phyloP scores from a whole-genome alignment of 2,113 vertebrate species.

The Scomber colias region DNA sequence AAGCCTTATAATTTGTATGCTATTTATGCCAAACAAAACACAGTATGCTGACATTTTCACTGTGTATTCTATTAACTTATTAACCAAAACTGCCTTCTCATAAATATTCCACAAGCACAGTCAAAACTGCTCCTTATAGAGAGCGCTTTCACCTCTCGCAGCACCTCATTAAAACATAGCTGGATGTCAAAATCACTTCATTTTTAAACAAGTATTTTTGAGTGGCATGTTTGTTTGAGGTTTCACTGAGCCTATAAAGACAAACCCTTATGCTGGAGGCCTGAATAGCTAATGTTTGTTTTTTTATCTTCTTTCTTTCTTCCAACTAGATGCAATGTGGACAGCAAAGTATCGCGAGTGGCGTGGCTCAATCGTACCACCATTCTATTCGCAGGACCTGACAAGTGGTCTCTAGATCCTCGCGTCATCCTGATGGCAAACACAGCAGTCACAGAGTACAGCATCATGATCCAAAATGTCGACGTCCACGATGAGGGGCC shows the following conservation, averaged over 20 bases:
- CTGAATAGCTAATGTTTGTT: background rate
- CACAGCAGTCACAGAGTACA: slow-evolving; percentile 96
- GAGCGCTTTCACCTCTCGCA: too few species aligned
- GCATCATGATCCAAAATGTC: slow-evolving; percentile 95
- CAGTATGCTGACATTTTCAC: too few species aligned
- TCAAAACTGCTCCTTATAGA: too few species aligned
- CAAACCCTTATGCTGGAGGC: background rate
- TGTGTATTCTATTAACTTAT: too few species aligned
- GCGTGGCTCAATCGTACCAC: slow-evolving; percentile 98
- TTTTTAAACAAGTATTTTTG: too few species aligned
- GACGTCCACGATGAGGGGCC: slow-evolving; percentile 95
- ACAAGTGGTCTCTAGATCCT: slow-evolving; percentile 98
- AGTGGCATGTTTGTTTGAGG: too few species aligned
- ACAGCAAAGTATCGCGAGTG: slow-evolving; percentile 94
- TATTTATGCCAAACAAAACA: too few species aligned
- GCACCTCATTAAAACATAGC: too few species aligned
- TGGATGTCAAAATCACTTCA: too few species aligned
- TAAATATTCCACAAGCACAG: too few species aligned
- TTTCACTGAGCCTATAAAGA: background rate
- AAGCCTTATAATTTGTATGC: too few species aligned
- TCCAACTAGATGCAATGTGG: slow-evolving; percentile 91
- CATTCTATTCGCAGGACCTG: slow-evolving; percentile 94
- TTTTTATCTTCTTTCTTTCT: slow-evolving; percentile 6
- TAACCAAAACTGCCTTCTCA: too few species aligned
- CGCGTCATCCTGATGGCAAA: slow-evolving; percentile 94